Evolutionary conservation across 2,113 vertebrate species (phyloP).

Genomic region (Proteles cristata): DNA sequence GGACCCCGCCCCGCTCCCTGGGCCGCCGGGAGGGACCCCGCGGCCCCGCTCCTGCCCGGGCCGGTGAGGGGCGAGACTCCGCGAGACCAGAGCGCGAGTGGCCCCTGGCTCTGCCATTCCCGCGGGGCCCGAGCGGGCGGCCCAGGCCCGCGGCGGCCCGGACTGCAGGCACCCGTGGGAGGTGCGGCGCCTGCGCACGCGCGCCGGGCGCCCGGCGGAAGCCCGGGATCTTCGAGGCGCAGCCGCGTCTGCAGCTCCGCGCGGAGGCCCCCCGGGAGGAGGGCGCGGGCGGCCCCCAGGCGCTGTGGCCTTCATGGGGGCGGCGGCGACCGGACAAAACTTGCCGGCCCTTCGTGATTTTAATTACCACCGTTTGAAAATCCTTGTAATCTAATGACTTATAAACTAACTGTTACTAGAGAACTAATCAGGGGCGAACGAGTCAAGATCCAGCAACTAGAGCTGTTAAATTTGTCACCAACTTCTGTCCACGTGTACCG

Average conservation of each 20-base stretch:
- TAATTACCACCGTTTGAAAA: neutral
- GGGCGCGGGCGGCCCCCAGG: neutral
- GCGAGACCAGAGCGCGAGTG: neutral
- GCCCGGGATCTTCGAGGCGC: no score
- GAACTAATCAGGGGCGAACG: neutral
- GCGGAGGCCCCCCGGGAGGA: no score
- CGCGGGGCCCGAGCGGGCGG: neutral
- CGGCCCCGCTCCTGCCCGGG: accelerated
- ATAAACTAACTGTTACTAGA: neutral
- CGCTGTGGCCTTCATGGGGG: neutral
- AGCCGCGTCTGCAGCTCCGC: no score
- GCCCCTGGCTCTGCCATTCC: neutral
- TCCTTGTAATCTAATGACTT: neutral
- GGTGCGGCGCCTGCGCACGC: no score
- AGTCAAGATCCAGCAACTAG: neutral
- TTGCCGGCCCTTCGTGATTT: neutral
- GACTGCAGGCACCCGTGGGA: no score
- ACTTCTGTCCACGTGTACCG: neutral
- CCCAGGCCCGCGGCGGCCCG: neutral
- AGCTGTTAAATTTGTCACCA: neutral
- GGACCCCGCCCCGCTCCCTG: accelerated
- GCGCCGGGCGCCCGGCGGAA: no score
- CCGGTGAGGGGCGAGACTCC: accelerated
- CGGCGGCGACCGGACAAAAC: neutral
- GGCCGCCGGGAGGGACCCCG: accelerated